phyloP scores from a whole-genome alignment of 2,797 vertebrate species.

The Arctocebus calabarensis region DNA sequence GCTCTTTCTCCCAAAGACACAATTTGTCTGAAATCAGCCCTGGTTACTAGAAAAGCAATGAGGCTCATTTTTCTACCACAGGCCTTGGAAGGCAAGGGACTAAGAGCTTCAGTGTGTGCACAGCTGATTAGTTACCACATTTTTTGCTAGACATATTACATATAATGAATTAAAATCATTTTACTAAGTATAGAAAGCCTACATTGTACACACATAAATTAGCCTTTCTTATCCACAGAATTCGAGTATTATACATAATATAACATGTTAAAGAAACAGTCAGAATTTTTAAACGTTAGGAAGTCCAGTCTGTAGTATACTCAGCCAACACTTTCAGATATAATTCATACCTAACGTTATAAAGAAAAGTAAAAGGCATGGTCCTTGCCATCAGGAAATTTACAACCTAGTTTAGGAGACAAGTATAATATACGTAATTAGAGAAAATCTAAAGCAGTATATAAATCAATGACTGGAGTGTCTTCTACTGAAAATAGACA shows the following conservation, averaged over 20 bases:
- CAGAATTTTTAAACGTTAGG: conserved; percentile 31
- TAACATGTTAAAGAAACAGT: conserved; percentile 36
- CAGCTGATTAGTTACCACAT: conserved; percentile 26
- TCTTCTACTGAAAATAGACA: not conserved
- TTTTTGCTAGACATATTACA: not conserved
- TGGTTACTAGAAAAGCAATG: conserved; percentile 11
- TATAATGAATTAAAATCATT: conserved; percentile 36
- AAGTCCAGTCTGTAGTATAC: not conserved
- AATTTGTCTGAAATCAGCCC: conserved; percentile 41
- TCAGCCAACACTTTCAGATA: conserved; percentile 31
- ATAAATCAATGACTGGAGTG: conserved; percentile 12
- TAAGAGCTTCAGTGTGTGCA: not conserved
- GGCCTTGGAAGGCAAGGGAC: not conserved
- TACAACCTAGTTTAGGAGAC: conserved; percentile 31
- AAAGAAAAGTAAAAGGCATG: conserved; percentile 50
- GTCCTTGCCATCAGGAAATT: conserved; percentile 37
- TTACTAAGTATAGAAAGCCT: conserved; percentile 28
- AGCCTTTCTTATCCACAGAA: conserved; percentile 20
- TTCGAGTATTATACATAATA: conserved; percentile 42
- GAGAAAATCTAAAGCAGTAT: conserved; percentile 47
- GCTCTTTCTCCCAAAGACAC: conserved; percentile 32
- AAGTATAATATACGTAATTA: conserved; percentile 32
- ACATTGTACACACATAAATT: conserved; percentile 18
- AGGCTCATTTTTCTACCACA: conserved; percentile 38
- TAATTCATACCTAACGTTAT: conserved; percentile 22